phyloP scores from a whole-genome alignment of 2,797 vertebrate genomes.

The Apogon talboti region DNA sequence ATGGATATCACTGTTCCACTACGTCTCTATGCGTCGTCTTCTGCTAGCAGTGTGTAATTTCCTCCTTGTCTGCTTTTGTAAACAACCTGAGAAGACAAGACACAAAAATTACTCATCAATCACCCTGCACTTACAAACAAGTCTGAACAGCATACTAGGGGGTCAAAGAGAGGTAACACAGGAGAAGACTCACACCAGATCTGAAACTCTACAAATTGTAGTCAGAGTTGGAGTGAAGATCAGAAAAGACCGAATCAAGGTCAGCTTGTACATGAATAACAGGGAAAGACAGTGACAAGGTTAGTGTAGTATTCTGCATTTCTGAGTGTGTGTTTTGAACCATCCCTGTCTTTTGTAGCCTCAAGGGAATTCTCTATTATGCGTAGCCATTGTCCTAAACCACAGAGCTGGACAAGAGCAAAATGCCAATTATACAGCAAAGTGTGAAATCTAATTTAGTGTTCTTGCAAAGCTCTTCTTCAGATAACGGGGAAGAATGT shows the following conservation, averaged over 20 bases:
- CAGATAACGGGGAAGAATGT: constrained; percentile 32
- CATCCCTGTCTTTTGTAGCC: constrained; percentile 33
- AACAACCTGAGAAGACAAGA: constrained; percentile 71
- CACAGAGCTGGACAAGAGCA: constrained; percentile 38
- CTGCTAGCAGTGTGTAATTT: constrained; percentile 43
- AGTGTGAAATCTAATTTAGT: constrained; percentile 64
- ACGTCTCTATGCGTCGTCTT: constrained; percentile 28
- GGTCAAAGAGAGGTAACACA: constrained; percentile 37
- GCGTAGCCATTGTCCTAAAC: constrained; percentile 24
- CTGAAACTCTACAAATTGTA: constrained; percentile 26
- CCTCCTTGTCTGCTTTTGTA: constrained; percentile 55
- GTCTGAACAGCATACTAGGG: constrained; percentile 38
- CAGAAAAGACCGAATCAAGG: constrained; percentile 63
- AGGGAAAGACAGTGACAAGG: constrained; percentile 39
- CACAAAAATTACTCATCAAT: constrained; percentile 53
- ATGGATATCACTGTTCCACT: constrained; percentile 11
- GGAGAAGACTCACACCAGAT: constrained; percentile 12
- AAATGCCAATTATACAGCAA: constrained; percentile 59
- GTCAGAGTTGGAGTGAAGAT: constrained; percentile 37
- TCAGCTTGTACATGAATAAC: constrained; percentile 45
- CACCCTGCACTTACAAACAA: constrained; percentile 52
- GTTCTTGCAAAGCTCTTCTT: constrained; percentile 58
- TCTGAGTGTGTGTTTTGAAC: constrained; percentile 31
- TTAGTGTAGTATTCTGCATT: constrained; percentile 35
- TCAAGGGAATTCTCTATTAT: constrained; percentile 43